A percentile compares a stretch with the other conserved stretches of the same genome.
Conservation (phyloP, 1,140 invertebrate genomes). For the Neelides sp. region DNA sequence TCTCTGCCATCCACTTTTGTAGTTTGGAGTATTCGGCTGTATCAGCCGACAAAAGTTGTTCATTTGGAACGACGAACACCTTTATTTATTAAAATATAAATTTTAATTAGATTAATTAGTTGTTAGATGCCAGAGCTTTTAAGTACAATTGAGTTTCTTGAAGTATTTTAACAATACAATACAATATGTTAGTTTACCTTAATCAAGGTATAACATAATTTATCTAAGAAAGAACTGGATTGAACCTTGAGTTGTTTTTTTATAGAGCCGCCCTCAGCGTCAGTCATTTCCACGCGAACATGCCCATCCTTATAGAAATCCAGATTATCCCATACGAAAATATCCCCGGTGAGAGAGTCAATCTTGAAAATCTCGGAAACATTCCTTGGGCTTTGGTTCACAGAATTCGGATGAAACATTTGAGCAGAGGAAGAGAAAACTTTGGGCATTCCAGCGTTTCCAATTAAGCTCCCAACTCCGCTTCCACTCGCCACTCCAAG, state of each 20-base stretch:
- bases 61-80: constrained; percentile 26
- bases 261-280: constrained; percentile 8
- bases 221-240: too few species aligned
- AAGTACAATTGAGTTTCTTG: too few species aligned
- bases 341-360: constrained; percentile 25
- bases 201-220: too few species aligned
- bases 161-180: too few species aligned
- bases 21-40: constrained; percentile 23
- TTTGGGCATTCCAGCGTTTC: constrained; percentile 25
- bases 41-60: constrained; percentile 21
- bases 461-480: constrained; percentile 26
- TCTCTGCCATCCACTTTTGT: constrained; percentile 23
- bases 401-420: constrained; percentile 24
- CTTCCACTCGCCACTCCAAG: constrained; percentile 23
- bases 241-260: constrained; percentile 29
- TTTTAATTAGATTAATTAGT: too few species aligned
- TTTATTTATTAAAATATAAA: too few species aligned
- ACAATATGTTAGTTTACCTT: too few species aligned
- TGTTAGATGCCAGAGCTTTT: too few species aligned
- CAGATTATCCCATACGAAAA: constrained; percentile 29
- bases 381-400: constrained; percentile 19
- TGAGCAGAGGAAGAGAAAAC: constrained; percentile 17
- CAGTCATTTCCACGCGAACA: constrained; percentile 19
- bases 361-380: constrained; percentile 21
- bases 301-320: constrained; percentile 29